A percentile compares a stretch with the other conserved stretches of the same genome.
phyloP scores from a whole-genome alignment of 2,797 vertebrate species.

The Coluber constrictor region DNA sequence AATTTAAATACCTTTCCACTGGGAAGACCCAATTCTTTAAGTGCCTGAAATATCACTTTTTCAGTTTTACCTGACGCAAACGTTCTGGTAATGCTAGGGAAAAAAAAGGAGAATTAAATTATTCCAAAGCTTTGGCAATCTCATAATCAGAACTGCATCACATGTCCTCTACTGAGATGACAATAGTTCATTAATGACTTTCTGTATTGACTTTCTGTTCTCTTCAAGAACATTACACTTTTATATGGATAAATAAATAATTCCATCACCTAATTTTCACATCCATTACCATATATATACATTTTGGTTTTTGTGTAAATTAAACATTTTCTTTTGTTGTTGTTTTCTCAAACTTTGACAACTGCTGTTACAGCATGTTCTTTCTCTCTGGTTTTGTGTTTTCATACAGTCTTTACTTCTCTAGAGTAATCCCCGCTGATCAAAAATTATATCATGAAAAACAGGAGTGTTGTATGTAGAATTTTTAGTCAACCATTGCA shows the following conservation, averaged over 20 bases:
- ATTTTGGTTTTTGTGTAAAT: neutral
- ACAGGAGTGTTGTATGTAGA: neutral
- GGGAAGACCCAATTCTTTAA: slow-evolving; percentile 96
- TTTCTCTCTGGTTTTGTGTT: neutral
- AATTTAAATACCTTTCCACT: slow-evolving; percentile 90
- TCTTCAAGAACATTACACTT: neutral
- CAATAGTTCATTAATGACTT: neutral
- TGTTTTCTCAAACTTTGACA: neutral
- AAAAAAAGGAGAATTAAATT: slow-evolving; percentile 29
- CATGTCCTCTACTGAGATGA: neutral
- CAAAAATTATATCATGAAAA: neutral
- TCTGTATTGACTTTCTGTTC: too few relatives aligned
- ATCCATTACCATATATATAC: neutral
- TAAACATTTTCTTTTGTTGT: too few relatives aligned
- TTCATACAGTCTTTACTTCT: neutral
- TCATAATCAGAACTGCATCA: neutral
- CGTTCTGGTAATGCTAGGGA: slow-evolving; percentile 90
- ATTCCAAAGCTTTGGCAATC: neutral
- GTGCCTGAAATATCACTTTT: slow-evolving; percentile 97
- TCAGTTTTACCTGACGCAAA: slow-evolving; percentile 99
- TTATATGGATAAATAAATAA: neutral
- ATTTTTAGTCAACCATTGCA: neutral
- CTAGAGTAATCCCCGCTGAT: neutral
- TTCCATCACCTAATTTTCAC: neutral
- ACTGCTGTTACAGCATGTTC: neutral